These are phyloP conservation scores for Zaprionus kolodkinae DNA, from an alignment of 1,140 invertebrate species.

Conservation along the genomic window DNA sequence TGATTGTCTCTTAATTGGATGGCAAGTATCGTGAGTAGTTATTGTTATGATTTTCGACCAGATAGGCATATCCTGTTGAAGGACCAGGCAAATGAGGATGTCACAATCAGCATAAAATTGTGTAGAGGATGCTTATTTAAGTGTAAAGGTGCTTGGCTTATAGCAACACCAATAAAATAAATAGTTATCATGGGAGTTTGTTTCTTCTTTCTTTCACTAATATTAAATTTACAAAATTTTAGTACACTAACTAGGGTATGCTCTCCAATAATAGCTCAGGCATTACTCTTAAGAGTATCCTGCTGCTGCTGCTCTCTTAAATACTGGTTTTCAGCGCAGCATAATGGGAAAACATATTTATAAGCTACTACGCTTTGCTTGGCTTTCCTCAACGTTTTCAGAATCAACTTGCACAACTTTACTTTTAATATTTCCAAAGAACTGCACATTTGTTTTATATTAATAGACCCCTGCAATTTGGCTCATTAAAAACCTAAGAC, in stretches of 20 bases:
- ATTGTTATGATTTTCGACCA: slow-evolving; percentile 34
- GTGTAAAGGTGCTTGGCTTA: not conserved
- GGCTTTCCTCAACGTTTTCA: slow-evolving; percentile 27
- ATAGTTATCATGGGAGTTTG: too few relatives aligned
- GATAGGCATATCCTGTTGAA: slow-evolving; percentile 3
- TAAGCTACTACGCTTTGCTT: not conserved
- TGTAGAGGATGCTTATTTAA: not conserved
- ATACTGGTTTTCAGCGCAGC: slow-evolving; percentile 31
- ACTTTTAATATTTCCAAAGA: not conserved
- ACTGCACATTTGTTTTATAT: slow-evolving; percentile 22
- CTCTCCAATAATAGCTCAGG: not conserved
- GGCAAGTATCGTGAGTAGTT: slow-evolving; percentile 36
- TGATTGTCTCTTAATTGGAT: slow-evolving; percentile 65
- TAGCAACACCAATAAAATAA: not conserved
- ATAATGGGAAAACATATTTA: not conserved
- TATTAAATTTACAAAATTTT: too few relatives aligned
- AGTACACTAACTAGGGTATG: too few relatives aligned
- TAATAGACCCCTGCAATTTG: slow-evolving; percentile 10
- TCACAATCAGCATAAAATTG: slow-evolving; percentile 12
- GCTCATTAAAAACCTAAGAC: slow-evolving; percentile 17
- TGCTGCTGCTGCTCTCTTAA: slow-evolving; percentile 46
- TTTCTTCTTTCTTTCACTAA: too few relatives aligned
- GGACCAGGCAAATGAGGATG: slow-evolving; percentile 11
- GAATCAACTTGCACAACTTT: slow-evolving; percentile 43
- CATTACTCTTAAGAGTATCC: not conserved